Conservation (phyloP, 1,140 invertebrate genomes). For the Drosophila kohkoa region DNA sequence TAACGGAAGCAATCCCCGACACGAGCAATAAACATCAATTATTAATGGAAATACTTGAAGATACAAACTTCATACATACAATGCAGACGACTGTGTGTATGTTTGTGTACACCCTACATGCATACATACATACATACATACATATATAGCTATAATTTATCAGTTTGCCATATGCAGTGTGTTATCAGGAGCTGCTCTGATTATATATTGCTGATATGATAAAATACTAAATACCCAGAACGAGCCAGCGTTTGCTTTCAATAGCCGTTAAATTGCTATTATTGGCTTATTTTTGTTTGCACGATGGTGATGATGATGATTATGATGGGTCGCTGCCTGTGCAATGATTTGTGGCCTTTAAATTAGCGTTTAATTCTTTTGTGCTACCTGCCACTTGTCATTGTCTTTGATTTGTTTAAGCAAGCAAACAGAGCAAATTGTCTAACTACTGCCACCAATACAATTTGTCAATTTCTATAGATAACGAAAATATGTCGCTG, state of each 20-base stretch:
- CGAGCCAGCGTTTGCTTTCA: conserved; percentile 36
- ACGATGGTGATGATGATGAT: background rate
- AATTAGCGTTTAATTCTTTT: conserved; percentile 5
- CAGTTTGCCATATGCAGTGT: conserved; percentile 47
- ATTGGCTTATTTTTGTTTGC: conserved; percentile 69
- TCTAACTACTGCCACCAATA: conserved; percentile 28
- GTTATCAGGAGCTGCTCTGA: conserved; percentile 66
- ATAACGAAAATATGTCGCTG: conserved; percentile 57
- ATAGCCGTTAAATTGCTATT: conserved; percentile 72
- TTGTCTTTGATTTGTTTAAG: conserved; percentile 55
- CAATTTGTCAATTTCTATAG: conserved; percentile 31
- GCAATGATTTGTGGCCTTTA: conserved; percentile 20
- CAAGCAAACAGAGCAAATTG: conserved; percentile 54
- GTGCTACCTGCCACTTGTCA: background rate
- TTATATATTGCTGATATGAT: conserved; percentile 66
- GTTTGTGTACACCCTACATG: background rate
- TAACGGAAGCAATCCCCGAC: conserved; percentile 38
- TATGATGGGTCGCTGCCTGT: background rate
- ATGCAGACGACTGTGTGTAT: background rate
- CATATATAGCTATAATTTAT: conserved; percentile 36
- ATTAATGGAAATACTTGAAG: conserved; percentile 21
- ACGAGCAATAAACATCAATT: conserved; percentile 30
- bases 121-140: no score
- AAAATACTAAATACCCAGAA: conserved; percentile 38
- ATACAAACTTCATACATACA: background rate